Evolutionary conservation across 1,140 invertebrate genomes (phyloP), one percentile per base, ranked within the genome.

Genomic region (Frieseomelitta varia): DNA sequence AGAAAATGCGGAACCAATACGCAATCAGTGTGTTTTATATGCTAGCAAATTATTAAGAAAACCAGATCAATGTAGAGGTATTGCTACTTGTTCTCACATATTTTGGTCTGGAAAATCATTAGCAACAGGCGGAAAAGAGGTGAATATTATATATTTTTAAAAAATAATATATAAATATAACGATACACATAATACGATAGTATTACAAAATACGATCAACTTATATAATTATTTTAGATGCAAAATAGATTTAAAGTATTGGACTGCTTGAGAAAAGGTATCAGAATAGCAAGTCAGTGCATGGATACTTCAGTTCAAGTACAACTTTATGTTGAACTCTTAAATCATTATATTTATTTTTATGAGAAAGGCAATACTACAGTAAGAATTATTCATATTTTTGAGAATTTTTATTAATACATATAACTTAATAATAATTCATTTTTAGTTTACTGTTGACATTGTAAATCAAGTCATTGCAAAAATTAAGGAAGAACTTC

Each of bases 261-360:
- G 65, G 99, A 99, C 91, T 99, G 99, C 94, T 95, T 99, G 77
- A 99, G 99, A 94, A 99, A 99, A 94, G 98, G 98, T 11, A 96
- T 98, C 1, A 97, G 98, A 85, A 99, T 99, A 87, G 98, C 98
- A 4, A 98, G 98, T 90, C 99, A 99, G 89, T 99, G 99, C 90
- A 98, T 99, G 98, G 99, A 99, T 94, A 96, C 97, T n/a, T 97
- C 97, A 8, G 98, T 99, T 34, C 98, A 99, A 95, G 98, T 99
- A 14, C 99, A 99, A 92, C 95, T 99, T 4, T 98, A 99, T 93
- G 98, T 99, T 27, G 99, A 99, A 94, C 96, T 99, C 73, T 95
- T 99, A 15, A 99, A 99, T 93, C 97, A 98, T 90, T 99, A 99
- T 94, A 96, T 99, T 61, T 98, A 99, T 94, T 99, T 99, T 93